Base-by-base conservation (phyloP, 2,113 vertebrate species). In the Centropus unirufus region DNA sequence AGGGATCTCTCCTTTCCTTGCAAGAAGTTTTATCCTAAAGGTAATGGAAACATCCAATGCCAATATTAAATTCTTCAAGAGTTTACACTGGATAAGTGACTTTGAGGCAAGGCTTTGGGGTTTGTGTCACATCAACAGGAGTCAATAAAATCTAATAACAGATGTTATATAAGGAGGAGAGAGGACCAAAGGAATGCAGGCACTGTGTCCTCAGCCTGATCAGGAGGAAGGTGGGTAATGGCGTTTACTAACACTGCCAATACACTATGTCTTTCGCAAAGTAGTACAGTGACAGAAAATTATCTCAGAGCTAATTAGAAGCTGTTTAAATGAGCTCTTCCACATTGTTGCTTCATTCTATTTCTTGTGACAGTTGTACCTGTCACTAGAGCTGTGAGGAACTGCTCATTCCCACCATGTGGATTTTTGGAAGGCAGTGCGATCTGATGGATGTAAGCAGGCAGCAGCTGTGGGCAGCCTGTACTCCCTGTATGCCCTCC, bases 251-350 rank as follows among this genome's bases (percentile, higher is more conserved):
- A 93, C 79, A 90, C 10, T 12, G 21, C 83, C 69, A 93, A 82
- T 87, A 96, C 74, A 54, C 61, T 29, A 26, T 66, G 59, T 91
- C 94, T 91, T 70, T 21, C 13, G 6, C 67, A 97, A 91, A 96
- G 97, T 94, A 95, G 95, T 93, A 87, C 87, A 73, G 89, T 96
- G 91, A 77, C 47, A 88, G 87, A 95, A 97, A 97, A 96, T 40
- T 3, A 95, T 94, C 96, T 90, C 73, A 96, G 90, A 93, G 91
- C 73, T 97, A 97, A 97, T 97, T 97, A 97, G 96, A 96, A 90
- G 85, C 92, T 94, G 87, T 86, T 96, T 94, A 96, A 97, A 96
- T 76, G 46, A 94, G 81, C 86, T 94, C 57, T 94, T 97, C 94
- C 93, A 83, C 94, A 75, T 66, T 93, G 94, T 92, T 16, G 4